Conservation (phyloP, 2,113 vertebrate genomes). For the Haemorhous mexicanus region DNA sequence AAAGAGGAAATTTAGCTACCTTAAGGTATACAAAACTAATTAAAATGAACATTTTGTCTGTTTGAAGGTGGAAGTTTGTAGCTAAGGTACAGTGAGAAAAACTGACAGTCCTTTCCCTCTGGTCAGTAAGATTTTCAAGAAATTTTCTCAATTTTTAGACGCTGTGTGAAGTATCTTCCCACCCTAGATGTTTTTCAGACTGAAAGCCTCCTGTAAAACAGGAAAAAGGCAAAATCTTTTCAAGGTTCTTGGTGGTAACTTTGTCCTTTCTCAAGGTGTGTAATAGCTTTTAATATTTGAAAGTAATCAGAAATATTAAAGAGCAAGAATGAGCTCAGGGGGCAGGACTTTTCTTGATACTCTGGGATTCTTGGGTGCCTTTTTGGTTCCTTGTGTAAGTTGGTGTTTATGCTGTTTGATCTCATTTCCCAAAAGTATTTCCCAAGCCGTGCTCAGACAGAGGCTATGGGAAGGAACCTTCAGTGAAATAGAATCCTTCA, state of each 20-base stretch:
- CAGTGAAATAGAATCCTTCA: conserved; percentile 35
- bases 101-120: not conserved
- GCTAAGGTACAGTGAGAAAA: not conserved
- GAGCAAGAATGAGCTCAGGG: not conserved
- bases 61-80: not conserved
- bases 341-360: not conserved
- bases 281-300: not conserved
- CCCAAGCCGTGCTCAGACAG: conserved; percentile 7
- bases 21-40: not conserved
- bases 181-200: not conserved
- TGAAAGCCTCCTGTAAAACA: not conserved
- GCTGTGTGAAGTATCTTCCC: not conserved
- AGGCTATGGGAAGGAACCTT: conserved; percentile 1
- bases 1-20: not conserved
- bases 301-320: not conserved
- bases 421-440: conserved; percentile 45
- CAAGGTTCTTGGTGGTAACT: not conserved
- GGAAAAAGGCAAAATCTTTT: not conserved
- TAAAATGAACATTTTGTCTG: not conserved
- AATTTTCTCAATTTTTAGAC: not conserved
- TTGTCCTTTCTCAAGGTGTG: not conserved
- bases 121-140: not conserved
- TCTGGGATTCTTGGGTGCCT: not conserved
- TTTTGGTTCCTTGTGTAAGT: not conserved
- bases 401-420: not conserved